Percentiles rank a stretch among this genome's conserved stretches.
Conservation (phyloP, 2,113 vertebrate species). For the Saccopteryx leptura region DNA sequence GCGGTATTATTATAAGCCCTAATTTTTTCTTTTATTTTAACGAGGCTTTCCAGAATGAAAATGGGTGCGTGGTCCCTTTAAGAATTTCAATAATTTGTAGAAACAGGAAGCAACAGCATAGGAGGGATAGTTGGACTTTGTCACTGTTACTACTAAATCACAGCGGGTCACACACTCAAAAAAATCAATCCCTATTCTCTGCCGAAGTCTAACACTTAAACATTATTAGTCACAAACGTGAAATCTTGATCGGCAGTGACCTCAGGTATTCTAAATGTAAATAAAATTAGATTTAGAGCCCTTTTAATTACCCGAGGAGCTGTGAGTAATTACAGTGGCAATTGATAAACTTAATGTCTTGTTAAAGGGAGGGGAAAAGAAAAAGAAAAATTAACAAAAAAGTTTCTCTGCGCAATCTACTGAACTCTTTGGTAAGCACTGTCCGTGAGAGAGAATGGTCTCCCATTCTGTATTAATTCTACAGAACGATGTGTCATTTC, state of each 20-base stretch:
- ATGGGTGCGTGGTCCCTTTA: background rate
- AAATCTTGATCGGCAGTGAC: conserved; percentile 67
- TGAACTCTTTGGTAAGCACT: background rate
- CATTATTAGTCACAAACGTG: conserved; percentile 72
- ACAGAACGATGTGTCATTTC: fast-evolving
- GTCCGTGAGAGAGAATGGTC: background rate
- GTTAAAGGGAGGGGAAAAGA: conserved; percentile 41
- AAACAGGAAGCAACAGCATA: background rate
- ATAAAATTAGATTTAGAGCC: conserved; percentile 80
- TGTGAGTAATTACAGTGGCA: conserved; percentile 71
- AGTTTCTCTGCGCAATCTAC: background rate
- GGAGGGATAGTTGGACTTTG: background rate
- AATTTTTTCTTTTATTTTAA: fast-evolving
- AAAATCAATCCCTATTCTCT: conserved; percentile 68
- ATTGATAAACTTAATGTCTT: conserved; percentile 80
- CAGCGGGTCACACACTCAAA: conserved; percentile 44
- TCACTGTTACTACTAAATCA: background rate
- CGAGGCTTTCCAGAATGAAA: background rate
- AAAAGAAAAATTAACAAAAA: background rate
- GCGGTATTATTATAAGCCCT: background rate
- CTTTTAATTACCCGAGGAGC: conserved; percentile 80
- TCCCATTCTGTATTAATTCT: fast-evolving
- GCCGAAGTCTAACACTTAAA: conserved; percentile 63
- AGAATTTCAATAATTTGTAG: background rate
- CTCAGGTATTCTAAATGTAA: conserved; percentile 79